Evolutionary conservation across 2,888 invertebrate genomes (phyloP).

Genomic region (Dermolepida albohirtum): DNA sequence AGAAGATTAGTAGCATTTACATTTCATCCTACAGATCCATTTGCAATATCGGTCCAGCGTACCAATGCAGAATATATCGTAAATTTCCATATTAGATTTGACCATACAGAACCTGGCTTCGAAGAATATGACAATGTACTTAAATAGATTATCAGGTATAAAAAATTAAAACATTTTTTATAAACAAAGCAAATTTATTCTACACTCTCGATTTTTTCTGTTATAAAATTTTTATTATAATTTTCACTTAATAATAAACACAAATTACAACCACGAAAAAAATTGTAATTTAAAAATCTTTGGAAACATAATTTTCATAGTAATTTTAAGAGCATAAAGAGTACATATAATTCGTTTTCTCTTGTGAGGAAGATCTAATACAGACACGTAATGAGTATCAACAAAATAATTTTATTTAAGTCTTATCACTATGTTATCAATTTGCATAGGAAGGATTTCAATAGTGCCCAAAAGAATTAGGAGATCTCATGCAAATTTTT

Average conservation of each 20-base stretch:
- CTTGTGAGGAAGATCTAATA: too few species aligned
- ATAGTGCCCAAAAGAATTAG: too few species aligned
- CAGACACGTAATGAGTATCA: conserved; percentile 4
- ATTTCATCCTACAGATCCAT: conserved; percentile 96
- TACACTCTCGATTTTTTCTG: conserved; percentile 32
- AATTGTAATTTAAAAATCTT: too few species aligned
- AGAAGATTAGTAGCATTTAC: conserved; percentile 92
- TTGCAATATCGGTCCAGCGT: conserved; percentile 94
- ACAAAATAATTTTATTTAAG: conserved; percentile 16
- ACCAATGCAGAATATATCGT: conserved; percentile 94
- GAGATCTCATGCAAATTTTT: too few species aligned
- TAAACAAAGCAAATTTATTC: conserved; percentile 35
- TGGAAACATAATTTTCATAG: too few species aligned
- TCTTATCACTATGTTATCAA: conserved; percentile 24
- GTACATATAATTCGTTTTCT: too few species aligned
- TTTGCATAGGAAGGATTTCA: conserved; percentile 16
- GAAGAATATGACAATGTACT: conserved; percentile 29
- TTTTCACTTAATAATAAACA: conserved; percentile 13
- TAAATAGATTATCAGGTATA: conserved; percentile 3
- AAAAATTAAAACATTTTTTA: not conserved
- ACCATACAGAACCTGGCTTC: conserved; percentile 40
- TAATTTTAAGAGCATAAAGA: too few species aligned
- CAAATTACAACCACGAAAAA: conserved; percentile 8
- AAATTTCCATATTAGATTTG: conserved; percentile 87
- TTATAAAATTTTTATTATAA: conserved; percentile 24